phyloP scores from a whole-genome alignment of 2,888 invertebrate genomes.

The Choreutis nemorana region DNA sequence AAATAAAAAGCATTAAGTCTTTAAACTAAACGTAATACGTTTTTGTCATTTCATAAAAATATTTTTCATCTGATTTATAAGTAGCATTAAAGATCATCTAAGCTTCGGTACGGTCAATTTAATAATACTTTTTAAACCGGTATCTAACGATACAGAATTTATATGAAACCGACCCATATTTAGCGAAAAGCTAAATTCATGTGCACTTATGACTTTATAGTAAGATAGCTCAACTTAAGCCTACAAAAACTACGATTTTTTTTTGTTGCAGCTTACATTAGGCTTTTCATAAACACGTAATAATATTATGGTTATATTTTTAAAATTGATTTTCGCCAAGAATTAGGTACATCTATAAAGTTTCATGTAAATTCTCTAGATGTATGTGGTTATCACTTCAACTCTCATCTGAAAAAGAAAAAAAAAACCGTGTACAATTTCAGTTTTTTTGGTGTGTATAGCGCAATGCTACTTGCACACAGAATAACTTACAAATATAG shows the following conservation, averaged over 20 bases:
- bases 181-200: slow-evolving; percentile 56
- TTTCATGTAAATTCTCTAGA: slow-evolving; percentile 59
- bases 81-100: slow-evolving; percentile 40
- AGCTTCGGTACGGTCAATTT: slow-evolving; percentile 30
- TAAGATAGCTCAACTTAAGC: slow-evolving; percentile 59
- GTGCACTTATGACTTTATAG: slow-evolving; percentile 54
- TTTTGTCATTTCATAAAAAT: slow-evolving; percentile 63
- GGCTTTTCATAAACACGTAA: slow-evolving; percentile 56
- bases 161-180: slow-evolving; percentile 33
- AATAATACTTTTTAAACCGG: slow-evolving; percentile 46
- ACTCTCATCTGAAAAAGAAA: slow-evolving; percentile 58
- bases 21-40: slow-evolving; percentile 54
- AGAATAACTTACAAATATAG: too few relatives aligned
- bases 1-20: slow-evolving; percentile 28
- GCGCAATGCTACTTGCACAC: too few relatives aligned
- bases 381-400: slow-evolving; percentile 51
- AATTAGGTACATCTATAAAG: slow-evolving; percentile 58
- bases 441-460: too few relatives aligned
- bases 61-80: slow-evolving; percentile 37
- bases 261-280: slow-evolving; percentile 56
- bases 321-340: slow-evolving; percentile 52
- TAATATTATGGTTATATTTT: slow-evolving; percentile 54
- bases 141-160: slow-evolving; percentile 39
- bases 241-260: slow-evolving; percentile 55
- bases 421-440: neutral